Percentiles rank a stretch among this genome's conserved stretches.
These are phyloP conservation scores for Poeciliopsis turrubarensis DNA, from an alignment of 2,113 vertebrate genomes.

Conservation along the genomic window DNA sequence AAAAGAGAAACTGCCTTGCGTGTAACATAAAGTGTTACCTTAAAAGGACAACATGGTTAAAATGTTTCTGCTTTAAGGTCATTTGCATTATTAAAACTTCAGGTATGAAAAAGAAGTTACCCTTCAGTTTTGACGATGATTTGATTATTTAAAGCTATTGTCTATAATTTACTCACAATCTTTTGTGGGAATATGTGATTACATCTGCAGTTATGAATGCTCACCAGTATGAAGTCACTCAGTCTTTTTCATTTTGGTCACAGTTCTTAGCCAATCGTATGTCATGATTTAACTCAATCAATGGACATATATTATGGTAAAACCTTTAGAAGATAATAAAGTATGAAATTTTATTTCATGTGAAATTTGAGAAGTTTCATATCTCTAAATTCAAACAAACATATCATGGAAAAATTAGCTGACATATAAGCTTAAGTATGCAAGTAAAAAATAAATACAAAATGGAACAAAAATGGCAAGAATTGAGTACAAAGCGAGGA, in stretches of 20 bases:
- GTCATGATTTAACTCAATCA: not conserved
- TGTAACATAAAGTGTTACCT: not conserved
- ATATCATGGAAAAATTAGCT: not conserved
- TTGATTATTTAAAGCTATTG: not conserved
- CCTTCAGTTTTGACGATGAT: not conserved
- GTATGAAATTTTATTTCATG: too few species aligned
- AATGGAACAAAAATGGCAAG: not conserved
- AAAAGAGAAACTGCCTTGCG: too few species aligned
- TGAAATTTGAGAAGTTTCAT: not conserved
- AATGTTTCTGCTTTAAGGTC: not conserved
- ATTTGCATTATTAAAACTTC: not conserved
- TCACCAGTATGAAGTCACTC: not conserved
- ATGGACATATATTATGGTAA: too few species aligned
- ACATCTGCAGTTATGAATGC: not conserved
- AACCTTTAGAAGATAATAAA: too few species aligned
- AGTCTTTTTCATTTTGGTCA: not conserved
- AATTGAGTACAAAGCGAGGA: not conserved
- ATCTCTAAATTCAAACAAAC: not conserved
- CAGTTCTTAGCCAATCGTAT: not conserved
- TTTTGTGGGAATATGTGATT: not conserved
- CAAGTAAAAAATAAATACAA: not conserved
- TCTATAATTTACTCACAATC: not conserved
- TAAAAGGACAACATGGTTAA: not conserved
- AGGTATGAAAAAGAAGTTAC: too few species aligned
- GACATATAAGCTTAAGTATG: not conserved